Evolutionary conservation across 2,113 vertebrate species (phyloP).

Genomic region (Anser cygnoides): DNA sequence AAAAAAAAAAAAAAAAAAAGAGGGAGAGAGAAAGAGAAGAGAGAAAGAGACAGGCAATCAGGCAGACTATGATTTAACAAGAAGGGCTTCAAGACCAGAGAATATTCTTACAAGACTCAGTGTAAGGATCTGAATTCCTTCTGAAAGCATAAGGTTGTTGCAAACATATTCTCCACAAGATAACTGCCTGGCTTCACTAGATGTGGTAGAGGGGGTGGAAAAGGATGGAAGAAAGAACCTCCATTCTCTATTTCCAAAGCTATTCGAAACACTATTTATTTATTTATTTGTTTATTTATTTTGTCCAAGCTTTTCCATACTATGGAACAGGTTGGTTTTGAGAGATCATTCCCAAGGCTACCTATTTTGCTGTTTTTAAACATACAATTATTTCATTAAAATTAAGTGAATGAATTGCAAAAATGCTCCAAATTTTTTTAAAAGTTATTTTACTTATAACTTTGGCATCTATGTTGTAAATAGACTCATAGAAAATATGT

Average conservation of each 20-base stretch:
- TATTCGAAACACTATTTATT: not conserved
- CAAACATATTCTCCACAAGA: not conserved
- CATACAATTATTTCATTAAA: not conserved
- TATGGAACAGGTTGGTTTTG: not conserved
- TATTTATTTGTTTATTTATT: not conserved
- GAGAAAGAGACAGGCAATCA: not conserved
- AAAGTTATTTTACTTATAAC: not conserved
- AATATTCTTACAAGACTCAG: not conserved
- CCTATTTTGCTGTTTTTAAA: not conserved
- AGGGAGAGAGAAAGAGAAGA: fast-evolving
- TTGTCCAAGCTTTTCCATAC: not conserved
- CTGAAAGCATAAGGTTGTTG: not conserved
- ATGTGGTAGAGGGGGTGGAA: fast-evolving
- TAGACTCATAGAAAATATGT: not conserved
- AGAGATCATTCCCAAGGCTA: not conserved
- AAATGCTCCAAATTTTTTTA: not conserved
- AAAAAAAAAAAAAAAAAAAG: not conserved
- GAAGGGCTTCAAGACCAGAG: not conserved
- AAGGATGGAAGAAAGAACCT: not conserved
- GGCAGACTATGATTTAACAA: not conserved
- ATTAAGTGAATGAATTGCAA: not conserved
- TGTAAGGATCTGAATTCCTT: not conserved
- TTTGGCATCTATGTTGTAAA: not conserved
- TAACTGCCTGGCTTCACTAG: not conserved
- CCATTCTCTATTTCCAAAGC: not conserved